Evolutionary conservation across 2,113 vertebrate species (phyloP).

Genomic region (Sphaerodactylus townsendi): DNA sequence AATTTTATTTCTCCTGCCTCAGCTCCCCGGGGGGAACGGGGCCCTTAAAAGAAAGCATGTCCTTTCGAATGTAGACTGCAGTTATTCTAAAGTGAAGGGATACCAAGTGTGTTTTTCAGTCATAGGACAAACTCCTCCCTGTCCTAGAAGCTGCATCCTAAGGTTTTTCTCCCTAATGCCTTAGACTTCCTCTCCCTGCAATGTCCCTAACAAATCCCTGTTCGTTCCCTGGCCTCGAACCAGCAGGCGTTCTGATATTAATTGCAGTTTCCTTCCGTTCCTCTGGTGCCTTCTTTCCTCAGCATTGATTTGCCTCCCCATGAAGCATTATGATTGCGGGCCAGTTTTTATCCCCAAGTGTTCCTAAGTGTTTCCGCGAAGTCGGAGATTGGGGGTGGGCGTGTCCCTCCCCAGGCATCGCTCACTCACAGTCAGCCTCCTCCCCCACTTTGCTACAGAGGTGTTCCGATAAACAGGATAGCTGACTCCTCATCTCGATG

Average conservation of each 20-base stretch:
- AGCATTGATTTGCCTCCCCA: not conserved
- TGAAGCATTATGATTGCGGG: slow-evolving; percentile 11
- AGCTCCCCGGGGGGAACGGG: too few species aligned
- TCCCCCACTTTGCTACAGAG: too few species aligned
- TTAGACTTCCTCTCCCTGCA: not conserved
- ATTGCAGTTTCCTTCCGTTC: not conserved
- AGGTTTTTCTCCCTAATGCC: not conserved
- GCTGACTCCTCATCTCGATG: not conserved
- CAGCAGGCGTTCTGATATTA: not conserved
- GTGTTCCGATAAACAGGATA: not conserved
- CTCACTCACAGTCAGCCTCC: too few species aligned
- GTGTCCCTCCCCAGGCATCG: not conserved
- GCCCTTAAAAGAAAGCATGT: too few species aligned
- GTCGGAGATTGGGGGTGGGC: accelerated
- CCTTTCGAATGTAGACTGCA: too few species aligned
- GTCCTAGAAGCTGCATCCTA: too few species aligned
- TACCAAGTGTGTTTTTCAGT: too few species aligned
- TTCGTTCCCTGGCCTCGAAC: not conserved
- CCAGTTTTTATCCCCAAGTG: slow-evolving; percentile 19
- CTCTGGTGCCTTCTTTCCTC: not conserved
- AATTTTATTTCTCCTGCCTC: too few species aligned
- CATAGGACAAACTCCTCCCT: too few species aligned
- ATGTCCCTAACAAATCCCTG: not conserved
- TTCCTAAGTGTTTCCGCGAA: accelerated
- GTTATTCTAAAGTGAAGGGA: too few species aligned